phyloP scores from a whole-genome alignment of 2,113 vertebrate species.

The Leptobrachium leishanense region DNA sequence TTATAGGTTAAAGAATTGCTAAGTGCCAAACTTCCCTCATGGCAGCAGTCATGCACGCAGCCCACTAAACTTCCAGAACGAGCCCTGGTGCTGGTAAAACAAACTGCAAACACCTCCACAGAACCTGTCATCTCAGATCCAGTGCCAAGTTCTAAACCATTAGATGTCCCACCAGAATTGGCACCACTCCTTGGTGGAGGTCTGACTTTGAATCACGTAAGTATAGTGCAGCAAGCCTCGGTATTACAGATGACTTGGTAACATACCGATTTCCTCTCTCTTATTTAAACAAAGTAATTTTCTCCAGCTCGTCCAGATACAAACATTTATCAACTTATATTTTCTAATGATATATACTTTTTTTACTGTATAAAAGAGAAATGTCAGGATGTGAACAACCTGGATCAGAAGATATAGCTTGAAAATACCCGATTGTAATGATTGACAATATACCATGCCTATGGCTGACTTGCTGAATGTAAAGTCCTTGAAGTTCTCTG shows the following conservation, averaged over 20 bases:
- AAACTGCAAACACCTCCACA: slow-evolving; percentile 66
- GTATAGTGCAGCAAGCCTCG: slow-evolving; percentile 16
- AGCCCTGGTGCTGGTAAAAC: slow-evolving; percentile 76
- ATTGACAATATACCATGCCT: too few relatives aligned
- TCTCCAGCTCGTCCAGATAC: too few relatives aligned
- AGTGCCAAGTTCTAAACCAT: slow-evolving; percentile 39
- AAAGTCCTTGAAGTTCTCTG: too few relatives aligned
- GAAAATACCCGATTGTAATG: too few relatives aligned
- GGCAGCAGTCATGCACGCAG: slow-evolving; percentile 78
- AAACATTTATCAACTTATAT: too few relatives aligned
- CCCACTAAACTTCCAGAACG: slow-evolving; percentile 80
- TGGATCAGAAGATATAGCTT: too few relatives aligned
- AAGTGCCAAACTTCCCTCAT: slow-evolving; percentile 74
- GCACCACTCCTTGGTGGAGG: slow-evolving; percentile 40
- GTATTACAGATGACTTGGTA: background rate
- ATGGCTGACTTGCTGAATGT: too few relatives aligned
- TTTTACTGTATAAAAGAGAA: too few relatives aligned
- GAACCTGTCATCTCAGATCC: slow-evolving; percentile 31
- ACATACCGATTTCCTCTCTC: too few relatives aligned
- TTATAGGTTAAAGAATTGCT: slow-evolving; percentile 76
- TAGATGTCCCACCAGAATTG: slow-evolving; percentile 48
- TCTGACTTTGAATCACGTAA: slow-evolving; percentile 46
- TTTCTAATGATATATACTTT: too few relatives aligned
- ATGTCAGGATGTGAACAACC: too few relatives aligned
- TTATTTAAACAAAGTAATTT: too few relatives aligned